Conservation (phyloP, 2,113 vertebrate genomes). For the Paramisgurnus dabryanus region DNA sequence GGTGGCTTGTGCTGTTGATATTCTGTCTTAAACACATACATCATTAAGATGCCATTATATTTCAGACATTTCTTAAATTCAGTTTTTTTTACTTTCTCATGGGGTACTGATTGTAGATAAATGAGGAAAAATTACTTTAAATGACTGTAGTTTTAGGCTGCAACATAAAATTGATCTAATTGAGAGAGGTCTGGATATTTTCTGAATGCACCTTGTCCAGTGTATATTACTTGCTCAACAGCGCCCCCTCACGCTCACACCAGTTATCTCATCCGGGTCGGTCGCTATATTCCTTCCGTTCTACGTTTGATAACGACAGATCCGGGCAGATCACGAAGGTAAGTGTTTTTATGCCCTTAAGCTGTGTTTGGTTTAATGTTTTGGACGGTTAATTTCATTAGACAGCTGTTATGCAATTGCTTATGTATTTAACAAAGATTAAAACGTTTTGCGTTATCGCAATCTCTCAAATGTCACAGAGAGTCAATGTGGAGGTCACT, state of each 20-base stretch:
- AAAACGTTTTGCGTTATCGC: not conserved
- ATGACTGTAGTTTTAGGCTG: too few species aligned
- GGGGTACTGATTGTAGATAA: too few species aligned
- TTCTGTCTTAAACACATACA: not conserved
- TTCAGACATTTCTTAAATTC: too few species aligned
- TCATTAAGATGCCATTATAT: not conserved
- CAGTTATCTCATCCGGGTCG: slow-evolving; percentile 52
- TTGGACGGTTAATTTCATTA: not conserved
- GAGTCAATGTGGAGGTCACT: slow-evolving; percentile 34
- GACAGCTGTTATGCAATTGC: too few species aligned
- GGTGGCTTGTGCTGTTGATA: not conserved
- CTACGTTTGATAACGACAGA: slow-evolving; percentile 57
- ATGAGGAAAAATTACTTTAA: too few species aligned
- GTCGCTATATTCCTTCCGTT: slow-evolving; percentile 54
- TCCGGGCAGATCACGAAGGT: slow-evolving; percentile 36
- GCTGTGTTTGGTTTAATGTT: not conserved
- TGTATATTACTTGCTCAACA: not conserved
- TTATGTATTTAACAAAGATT: not conserved
- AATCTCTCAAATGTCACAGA: slow-evolving; percentile 16
- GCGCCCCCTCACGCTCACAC: not conserved
- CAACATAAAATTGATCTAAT: too few species aligned
- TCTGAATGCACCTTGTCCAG: too few species aligned
- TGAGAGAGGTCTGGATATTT: too few species aligned
- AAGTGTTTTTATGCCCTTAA: not conserved
- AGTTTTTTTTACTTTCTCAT: too few species aligned